Evolutionary conservation across 2,113 vertebrate genomes (phyloP).

Genomic region (Anoplopoma fimbria): DNA sequence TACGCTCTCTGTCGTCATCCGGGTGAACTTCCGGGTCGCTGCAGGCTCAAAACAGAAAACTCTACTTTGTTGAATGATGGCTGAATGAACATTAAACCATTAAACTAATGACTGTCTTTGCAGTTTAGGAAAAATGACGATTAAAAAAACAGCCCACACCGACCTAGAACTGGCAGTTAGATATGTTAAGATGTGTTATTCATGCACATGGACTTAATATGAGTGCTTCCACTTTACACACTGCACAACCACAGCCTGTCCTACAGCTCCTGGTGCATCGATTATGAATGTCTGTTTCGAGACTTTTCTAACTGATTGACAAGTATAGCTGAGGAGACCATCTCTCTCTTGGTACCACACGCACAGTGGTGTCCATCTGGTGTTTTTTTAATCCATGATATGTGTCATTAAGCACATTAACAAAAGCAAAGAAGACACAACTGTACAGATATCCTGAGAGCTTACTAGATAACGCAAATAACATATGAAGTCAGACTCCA

Average conservation of each 20-base stretch:
- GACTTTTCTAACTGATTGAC: not conserved
- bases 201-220: not conserved
- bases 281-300: not conserved
- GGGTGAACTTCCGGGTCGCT: constrained; percentile 46
- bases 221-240: not conserved
- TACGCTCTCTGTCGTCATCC: not conserved
- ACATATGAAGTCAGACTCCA: not conserved
- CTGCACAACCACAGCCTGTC: not conserved
- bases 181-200: not conserved
- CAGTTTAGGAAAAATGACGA: not conserved
- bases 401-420: not conserved
- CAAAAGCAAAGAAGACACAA: not conserved
- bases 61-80: not conserved
- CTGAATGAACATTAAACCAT: not conserved
- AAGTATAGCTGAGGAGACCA: not conserved
- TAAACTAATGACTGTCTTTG: not conserved
- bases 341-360: not conserved
- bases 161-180: not conserved
- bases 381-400: no score
- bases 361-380: not conserved
- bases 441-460: not conserved
- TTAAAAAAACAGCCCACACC: not conserved
- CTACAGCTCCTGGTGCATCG: not conserved
- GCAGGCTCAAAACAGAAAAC: constrained; percentile 3
- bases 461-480: not conserved